Evolutionary conservation across 2,113 vertebrate species (phyloP), one percentile per base, ranked within the genome.

Genomic region (Thalassarche chlororhynchos): DNA sequence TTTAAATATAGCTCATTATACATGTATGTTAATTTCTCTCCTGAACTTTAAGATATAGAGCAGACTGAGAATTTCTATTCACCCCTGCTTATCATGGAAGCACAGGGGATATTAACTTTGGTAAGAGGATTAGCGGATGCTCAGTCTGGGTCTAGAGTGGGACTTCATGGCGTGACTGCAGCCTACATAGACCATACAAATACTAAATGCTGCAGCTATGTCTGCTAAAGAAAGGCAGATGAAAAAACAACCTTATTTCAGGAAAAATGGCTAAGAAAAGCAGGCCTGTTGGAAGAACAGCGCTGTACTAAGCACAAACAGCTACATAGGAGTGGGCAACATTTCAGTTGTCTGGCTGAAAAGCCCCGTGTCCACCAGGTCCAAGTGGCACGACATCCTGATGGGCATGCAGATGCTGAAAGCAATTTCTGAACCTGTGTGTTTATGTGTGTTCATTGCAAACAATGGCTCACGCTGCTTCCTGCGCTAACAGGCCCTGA

Each of bases 41-140:
- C 90, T 93, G 88, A 96, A 97, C 90, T 90, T 93, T 80, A 94
- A 95, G 90, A 93, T 93, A 83, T 16, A 94, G 89, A 93, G 66
- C 75, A 93, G 87, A 72, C 75, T 65, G 36, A 90, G 92, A 88
- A 93, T 92, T 96, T 92, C 93, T 94, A 70, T 95, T 96, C 95
- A 90, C 12, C 80, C 46, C 51, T 66, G 82, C 92, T 97, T 97
- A 94, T 97, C 92, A 2, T 81, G n/a, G 82, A 94, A 90, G 92
- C 76, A 83, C 95, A 95, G 88, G 32, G 96, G 62, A 92, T 96
- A 96, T 95, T 97, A 93, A 88, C 85, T 95, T 97, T 74, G 71
- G 79, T 97, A 97, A 97, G 93, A 94, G 97, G 96, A 97, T 97
- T 97, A 97, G 79, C 10, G 5, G 31, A 82, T 95, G 70, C 80